Conservation (phyloP, 2,113 vertebrate genomes). For the Albula glossodonta region DNA sequence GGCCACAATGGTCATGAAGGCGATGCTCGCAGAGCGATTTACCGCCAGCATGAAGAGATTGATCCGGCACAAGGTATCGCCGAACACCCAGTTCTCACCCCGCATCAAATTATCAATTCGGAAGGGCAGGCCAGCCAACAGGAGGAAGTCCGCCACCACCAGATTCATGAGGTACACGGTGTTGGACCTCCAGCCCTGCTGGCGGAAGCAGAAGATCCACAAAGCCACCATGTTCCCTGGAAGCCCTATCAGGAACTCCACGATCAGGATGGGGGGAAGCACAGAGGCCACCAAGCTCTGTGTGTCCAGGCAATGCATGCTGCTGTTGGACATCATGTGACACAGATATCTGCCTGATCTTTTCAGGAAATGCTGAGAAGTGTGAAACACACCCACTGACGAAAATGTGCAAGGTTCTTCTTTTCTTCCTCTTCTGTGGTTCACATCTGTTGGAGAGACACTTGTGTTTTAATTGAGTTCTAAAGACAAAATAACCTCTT, state of each 20-base stretch:
- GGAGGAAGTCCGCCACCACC: slow-evolving; percentile 67
- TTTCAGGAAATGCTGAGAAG: not conserved
- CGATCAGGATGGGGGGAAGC: slow-evolving; percentile 59
- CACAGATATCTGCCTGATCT: not conserved
- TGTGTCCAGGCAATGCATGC: not conserved
- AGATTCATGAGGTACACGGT: slow-evolving; percentile 69
- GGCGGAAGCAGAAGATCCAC: slow-evolving; percentile 69
- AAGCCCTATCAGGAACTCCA: slow-evolving; percentile 65
- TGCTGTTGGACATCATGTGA: not conserved
- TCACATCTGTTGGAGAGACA: not conserved
- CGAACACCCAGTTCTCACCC: slow-evolving; percentile 63
- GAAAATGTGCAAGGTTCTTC: not conserved
- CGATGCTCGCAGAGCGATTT: slow-evolving; percentile 69
- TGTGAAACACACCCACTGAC: not conserved
- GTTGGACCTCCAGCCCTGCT: slow-evolving; percentile 63
- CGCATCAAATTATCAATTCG: slow-evolving; percentile 61
- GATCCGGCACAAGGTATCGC: slow-evolving; percentile 53
- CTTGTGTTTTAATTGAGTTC: not conserved
- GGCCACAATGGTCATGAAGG: slow-evolving; percentile 65
- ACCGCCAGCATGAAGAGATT: slow-evolving; percentile 71
- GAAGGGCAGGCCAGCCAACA: slow-evolving; percentile 66
- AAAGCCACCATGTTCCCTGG: slow-evolving; percentile 63
- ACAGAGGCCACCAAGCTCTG: slow-evolving; percentile 48
- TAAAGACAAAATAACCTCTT: not conserved
- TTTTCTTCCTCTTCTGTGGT: not conserved